Percentiles rank a stretch among this genome's conserved stretches.
Evolutionary conservation across 2,113 vertebrate genomes (phyloP).

Genomic region (Echinops telfairi): DNA sequence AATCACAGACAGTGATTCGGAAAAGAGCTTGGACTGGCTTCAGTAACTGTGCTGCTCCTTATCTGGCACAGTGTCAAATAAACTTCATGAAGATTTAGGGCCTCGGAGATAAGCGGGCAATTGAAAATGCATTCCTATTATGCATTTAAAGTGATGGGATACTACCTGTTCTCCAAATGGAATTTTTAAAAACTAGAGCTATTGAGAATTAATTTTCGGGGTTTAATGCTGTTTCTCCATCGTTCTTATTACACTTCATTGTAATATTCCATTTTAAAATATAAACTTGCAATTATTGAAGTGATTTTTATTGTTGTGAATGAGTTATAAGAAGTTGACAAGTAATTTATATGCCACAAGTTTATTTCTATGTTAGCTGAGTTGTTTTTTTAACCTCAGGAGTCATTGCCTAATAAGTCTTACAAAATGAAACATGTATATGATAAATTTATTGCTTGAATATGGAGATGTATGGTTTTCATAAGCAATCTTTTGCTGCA

Average conservation of each 20-base stretch:
- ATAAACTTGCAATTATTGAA: conserved; percentile 7
- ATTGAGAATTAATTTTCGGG: conserved; percentile 62
- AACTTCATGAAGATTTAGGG: conserved; percentile 66
- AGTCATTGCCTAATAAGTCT: not conserved
- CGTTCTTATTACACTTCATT: conserved; percentile 45
- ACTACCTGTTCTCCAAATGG: conserved; percentile 67
- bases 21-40: not conserved
- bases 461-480: not conserved
- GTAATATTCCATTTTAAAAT: conserved; percentile 62
- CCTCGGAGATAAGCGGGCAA: conserved; percentile 56
- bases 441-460: not conserved
- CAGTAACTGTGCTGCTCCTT: conserved; percentile 11
- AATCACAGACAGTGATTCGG: not conserved
- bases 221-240: conserved; percentile 70
- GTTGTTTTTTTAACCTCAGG: not conserved
- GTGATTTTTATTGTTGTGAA: conserved; percentile 34
- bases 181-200: conserved; percentile 67
- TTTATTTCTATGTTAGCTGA: conserved; percentile 29
- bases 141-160: conserved; percentile 71
- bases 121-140: conserved; percentile 76
- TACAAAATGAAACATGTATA: not conserved
- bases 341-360: not conserved
- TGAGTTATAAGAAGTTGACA: conserved; percentile 41
- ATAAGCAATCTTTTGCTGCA: not conserved
- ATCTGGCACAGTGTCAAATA: conserved; percentile 73